Conservation (phyloP, 2,888 invertebrate species). For the Hyposoter dolosus region DNA sequence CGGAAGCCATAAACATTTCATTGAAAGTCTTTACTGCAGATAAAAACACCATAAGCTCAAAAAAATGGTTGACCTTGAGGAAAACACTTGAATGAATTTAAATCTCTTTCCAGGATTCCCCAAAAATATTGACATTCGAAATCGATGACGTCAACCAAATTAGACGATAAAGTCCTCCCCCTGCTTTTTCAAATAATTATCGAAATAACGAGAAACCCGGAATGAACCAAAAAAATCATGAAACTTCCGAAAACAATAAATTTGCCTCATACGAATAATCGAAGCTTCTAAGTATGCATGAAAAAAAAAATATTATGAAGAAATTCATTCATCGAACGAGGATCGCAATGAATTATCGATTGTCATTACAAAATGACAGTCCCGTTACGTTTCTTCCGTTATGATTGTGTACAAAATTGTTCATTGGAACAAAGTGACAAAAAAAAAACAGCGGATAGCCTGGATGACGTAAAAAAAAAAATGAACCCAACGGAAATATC, state of each 20-base stretch:
- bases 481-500: not conserved
- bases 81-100: not conserved
- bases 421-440: not conserved
- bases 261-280: not conserved
- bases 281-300: not conserved
- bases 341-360: constrained; percentile 4
- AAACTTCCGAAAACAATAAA: not conserved
- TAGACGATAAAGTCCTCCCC: no score
- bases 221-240: not conserved
- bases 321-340: not conserved
- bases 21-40: constrained; percentile 38
- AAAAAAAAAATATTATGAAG: constrained; percentile 1
- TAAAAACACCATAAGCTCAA: not conserved
- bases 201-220: not conserved
- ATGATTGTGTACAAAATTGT: not conserved
- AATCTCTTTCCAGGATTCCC: not conserved
- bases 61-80: constrained; percentile 20
- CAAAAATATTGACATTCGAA: not conserved
- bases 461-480: not conserved
- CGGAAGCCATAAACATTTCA: constrained; percentile 37
- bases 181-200: not conserved
- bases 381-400: not conserved
- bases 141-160: not conserved
- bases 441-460: not conserved
- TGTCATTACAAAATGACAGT: constrained; percentile 1